Evolutionary conservation across 1,140 invertebrate species (phyloP).

Genomic region (Melipona quadrifasciata): DNA sequence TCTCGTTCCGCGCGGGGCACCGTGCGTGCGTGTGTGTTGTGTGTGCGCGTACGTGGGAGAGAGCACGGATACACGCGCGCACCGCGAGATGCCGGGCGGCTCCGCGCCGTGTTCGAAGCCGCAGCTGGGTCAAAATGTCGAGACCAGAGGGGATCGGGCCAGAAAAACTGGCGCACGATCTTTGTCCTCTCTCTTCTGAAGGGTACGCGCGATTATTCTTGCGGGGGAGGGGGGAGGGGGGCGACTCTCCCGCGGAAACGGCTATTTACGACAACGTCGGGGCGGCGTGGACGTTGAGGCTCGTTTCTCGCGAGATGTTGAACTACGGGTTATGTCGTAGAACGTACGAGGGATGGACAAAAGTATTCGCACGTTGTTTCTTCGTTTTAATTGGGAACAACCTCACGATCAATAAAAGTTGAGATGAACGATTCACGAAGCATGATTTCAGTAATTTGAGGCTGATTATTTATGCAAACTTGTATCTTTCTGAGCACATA

Average conservation of each 20-base stretch:
- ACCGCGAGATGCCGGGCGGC: too few relatives aligned
- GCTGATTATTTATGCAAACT: too few relatives aligned
- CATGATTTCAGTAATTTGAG: neutral
- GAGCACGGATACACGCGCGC: slow-evolving; percentile 21
- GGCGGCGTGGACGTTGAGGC: neutral
- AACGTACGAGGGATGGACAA: too few relatives aligned
- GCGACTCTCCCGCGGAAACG: neutral
- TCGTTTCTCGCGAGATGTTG: neutral
- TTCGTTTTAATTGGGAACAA: too few relatives aligned
- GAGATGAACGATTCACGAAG: neutral
- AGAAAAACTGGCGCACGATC: slow-evolving; percentile 49
- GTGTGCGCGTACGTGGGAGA: neutral
- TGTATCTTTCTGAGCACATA: too few relatives aligned
- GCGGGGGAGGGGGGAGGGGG: neutral
- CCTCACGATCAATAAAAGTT: too few relatives aligned
- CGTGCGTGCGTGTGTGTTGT: too few relatives aligned
- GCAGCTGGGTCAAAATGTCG: slow-evolving; percentile 44
- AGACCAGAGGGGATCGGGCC: slow-evolving; percentile 1
- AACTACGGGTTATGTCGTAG: too few relatives aligned
- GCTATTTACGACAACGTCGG: neutral
- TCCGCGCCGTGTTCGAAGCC: slow-evolving; percentile 13
- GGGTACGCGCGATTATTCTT: slow-evolving; percentile 11
- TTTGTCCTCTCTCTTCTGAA: neutral
- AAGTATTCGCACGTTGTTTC: too few relatives aligned
- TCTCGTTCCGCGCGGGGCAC: too few relatives aligned